Base-by-base conservation (phyloP, 2,888 invertebrate species). In the Drosophila anomalata region DNA sequence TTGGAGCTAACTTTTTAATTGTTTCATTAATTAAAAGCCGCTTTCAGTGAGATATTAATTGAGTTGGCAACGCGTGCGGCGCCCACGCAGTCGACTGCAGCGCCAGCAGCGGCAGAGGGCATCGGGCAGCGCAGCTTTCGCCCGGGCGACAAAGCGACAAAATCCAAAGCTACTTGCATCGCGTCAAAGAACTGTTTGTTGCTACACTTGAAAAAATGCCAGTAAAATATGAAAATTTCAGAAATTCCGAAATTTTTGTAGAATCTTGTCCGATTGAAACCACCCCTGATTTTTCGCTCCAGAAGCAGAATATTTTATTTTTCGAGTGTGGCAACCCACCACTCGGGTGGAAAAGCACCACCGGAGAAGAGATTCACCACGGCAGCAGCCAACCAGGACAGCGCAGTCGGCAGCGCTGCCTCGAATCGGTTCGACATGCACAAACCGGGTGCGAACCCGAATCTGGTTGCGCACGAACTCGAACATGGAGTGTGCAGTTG, bases 1-100 rank as follows among this genome's bases (percentile, higher is more conserved):
- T 74, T 53, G 78, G 54, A 60, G 70, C 59, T 44, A 63, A 70
- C 76, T 74, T 66, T 79, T 76, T 82, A 75, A 79, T 78, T 76
- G 72, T 75, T 83, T 77, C 65, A 74, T 83, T 86, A 84, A 88
- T 84, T 88, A 82, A 87, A 79, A 76, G 68, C 62, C 61, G 57
- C 53, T 54, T 58, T 17, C 54, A 8, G 42, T 50, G 51, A 39
- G 42, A 56, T 71, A 77, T 87, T 87, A 88, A 83, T 83, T 79
- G 74, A 86, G 88, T 82, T 82, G 86, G 76, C 77, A 87, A 85
- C 68, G 82, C 78, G 87, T 76, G 66, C 79, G 84, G 78, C 86
- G 79, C 83, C 88, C 86, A 84, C 83, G 83, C 83, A 78, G 73
- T 47, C 44, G 48, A 20, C 60, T 60, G 47, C 48, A 50, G 26